phyloP scores from a whole-genome alignment of 37 sponge, comb jelly and placozoan species.

The Hormiphora californensis region DNA sequence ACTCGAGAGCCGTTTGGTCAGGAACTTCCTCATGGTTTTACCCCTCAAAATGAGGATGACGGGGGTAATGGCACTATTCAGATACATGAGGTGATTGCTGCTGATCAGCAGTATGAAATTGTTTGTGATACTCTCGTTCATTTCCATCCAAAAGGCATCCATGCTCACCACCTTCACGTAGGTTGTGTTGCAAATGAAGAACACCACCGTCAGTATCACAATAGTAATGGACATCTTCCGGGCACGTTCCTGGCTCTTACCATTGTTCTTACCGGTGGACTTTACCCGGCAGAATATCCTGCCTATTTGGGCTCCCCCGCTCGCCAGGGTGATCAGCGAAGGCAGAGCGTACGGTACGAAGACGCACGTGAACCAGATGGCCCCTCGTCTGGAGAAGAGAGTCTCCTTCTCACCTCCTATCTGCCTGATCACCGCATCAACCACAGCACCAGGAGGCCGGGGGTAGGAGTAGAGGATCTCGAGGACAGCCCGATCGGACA shows the following conservation, averaged over 20 bases:
- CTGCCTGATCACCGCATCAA: neutral
- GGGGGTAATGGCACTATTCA: constrained; percentile 24
- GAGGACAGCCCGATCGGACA: neutral
- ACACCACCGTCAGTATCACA: neutral
- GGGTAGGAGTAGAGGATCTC: constrained; percentile 43
- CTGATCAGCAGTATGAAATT: neutral
- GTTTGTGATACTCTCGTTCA: neutral
- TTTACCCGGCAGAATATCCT: neutral
- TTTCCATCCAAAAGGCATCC: neutral
- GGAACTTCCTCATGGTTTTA: neutral
- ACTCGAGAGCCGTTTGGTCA: neutral
- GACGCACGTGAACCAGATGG: neutral
- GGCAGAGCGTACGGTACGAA: constrained; percentile 29
- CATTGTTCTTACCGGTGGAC: neutral
- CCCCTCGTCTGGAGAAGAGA: neutral
- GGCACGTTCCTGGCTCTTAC: constrained; percentile 21
- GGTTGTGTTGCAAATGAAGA: constrained; percentile 49
- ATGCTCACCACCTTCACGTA: neutral
- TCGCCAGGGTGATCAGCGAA: constrained; percentile 22
- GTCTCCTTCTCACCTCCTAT: neutral
- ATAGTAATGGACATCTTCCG: constrained; percentile 27
- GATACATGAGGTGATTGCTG: constrained; percentile 42
- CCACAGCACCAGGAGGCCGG: neutral
- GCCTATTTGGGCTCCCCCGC: neutral
- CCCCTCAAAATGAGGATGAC: constrained; percentile 42